Conservation (phyloP, 2,113 vertebrate genomes). For the Oreochromis aureus region DNA sequence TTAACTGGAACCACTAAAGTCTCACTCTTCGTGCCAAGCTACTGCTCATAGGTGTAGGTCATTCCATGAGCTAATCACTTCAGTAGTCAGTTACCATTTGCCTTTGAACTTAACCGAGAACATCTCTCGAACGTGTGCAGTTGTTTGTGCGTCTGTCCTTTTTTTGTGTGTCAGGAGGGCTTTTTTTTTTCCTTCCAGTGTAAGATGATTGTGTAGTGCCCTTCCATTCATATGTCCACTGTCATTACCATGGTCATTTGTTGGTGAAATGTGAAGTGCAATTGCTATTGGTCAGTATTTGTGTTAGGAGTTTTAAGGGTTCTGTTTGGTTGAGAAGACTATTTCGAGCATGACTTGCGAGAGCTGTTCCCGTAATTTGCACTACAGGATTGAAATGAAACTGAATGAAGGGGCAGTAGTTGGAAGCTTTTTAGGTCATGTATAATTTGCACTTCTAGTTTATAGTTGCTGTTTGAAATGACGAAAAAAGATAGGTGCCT, state of each 20-base stretch:
- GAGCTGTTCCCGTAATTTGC: conserved; percentile 60
- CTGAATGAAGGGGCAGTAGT: background rate
- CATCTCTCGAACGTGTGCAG: conserved; percentile 19
- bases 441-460: conserved; percentile 50
- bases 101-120: conserved; percentile 43
- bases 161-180: conserved; percentile 1
- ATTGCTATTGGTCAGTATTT: conserved; percentile 60
- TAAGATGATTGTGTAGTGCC: background rate
- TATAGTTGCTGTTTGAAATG: conserved; percentile 24
- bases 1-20: conserved; percentile 1
- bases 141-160: conserved; percentile 4
- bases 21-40: conserved; percentile 21
- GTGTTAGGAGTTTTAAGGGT: conserved; percentile 22
- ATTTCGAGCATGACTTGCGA: conserved; percentile 2
- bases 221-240: background rate
- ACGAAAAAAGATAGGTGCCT: conserved; percentile 19
- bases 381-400: conserved; percentile 48
- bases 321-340: conserved; percentile 38
- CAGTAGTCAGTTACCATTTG: conserved; percentile 38
- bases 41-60: background rate
- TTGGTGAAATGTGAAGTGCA: conserved; percentile 66
- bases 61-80: background rate
- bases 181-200: background rate
- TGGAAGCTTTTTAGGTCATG: conserved; percentile 40
- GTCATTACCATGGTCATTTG: conserved; percentile 36